Base-by-base conservation (phyloP, 2,888 invertebrate genomes). In the Scaptomyza caliginosa region DNA sequence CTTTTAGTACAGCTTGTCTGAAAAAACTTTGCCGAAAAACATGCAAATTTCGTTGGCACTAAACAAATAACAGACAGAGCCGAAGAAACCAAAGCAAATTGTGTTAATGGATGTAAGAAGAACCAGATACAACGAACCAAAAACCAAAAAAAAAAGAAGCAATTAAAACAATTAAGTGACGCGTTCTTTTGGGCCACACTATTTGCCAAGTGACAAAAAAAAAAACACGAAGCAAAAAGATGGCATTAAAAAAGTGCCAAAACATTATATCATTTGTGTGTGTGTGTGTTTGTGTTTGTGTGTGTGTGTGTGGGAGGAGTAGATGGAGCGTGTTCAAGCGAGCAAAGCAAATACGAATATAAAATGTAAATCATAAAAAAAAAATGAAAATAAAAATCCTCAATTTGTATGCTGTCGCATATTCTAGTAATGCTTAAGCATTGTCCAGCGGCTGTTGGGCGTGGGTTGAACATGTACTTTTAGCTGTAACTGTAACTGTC, bases 331-430 rank as follows among this genome's bases (percentile, higher is more conserved):
- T 40, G 43, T 13, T 28, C 52, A 56, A 58, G 58, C 62, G 65
- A 57, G 74, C 46, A 62, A 43, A 30, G 56, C 74, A 67, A 67
- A 77, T 74, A 70, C 57, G 52, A 52, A 63, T 59, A 68, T 64
- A 56, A 72, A 72, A 68, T 74, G 72, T 72, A 74, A 74, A 72
- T 74, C 69, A 68, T 68, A 69, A 69, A 66, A 81, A 69, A 69
- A 66, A 81, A 86, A 76, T 76, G 70, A 77, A 76, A 77, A 72
- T 81, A 84, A 84, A 86, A 86, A 84, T 84, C 83, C 85, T 58
- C 85, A 84, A 86, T 84, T 86, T 84, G 85, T 86, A 84, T 84
- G 72, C 87, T 85, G 85, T 84, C 87, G 87, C 83, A 84, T 78
- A 84, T 84, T 84, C 66, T 8, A 57, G 71, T 67, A 80, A 72